phyloP scores from a whole-genome alignment of 2,797 vertebrate species.

The Anguilla megastoma region DNA sequence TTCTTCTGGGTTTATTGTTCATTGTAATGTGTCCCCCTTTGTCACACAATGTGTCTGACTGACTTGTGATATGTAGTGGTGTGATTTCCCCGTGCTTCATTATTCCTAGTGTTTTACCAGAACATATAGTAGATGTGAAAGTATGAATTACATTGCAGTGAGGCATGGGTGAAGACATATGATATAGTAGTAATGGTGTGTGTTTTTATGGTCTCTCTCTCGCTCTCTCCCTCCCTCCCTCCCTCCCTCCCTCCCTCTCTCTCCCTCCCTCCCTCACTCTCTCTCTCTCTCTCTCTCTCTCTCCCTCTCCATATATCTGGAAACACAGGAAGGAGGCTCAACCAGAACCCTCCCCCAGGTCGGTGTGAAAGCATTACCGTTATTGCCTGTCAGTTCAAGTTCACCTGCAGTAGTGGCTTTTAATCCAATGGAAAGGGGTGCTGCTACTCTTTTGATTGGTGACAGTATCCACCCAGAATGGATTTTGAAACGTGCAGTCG shows the following conservation, averaged over 20 bases:
- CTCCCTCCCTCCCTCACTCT: slow-evolving; percentile 16
- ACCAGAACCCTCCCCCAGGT: slow-evolving; percentile 91
- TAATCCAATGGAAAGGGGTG: background rate
- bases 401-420: background rate
- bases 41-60: background rate
- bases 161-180: background rate
- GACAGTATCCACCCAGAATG: background rate
- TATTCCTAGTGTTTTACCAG: background rate
- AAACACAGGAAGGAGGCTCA: slow-evolving; percentile 88
- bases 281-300: slow-evolving; percentile 8
- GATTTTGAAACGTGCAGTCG: background rate
- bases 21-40: background rate
- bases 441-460: background rate
- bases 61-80: too few relatives aligned
- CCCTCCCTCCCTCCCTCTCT: background rate
- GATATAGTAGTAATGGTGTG: background rate
- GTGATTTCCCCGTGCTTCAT: background rate
- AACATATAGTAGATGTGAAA: background rate
- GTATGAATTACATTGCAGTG: background rate
- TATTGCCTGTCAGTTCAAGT: background rate
- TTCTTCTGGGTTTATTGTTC: background rate
- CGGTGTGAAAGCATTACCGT: slow-evolving; percentile 60
- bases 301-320: background rate
- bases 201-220: slow-evolving; percentile 15
- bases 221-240: background rate